Base-by-base conservation (phyloP, 2,888 invertebrate species). In the Pediacus dermestoides region DNA sequence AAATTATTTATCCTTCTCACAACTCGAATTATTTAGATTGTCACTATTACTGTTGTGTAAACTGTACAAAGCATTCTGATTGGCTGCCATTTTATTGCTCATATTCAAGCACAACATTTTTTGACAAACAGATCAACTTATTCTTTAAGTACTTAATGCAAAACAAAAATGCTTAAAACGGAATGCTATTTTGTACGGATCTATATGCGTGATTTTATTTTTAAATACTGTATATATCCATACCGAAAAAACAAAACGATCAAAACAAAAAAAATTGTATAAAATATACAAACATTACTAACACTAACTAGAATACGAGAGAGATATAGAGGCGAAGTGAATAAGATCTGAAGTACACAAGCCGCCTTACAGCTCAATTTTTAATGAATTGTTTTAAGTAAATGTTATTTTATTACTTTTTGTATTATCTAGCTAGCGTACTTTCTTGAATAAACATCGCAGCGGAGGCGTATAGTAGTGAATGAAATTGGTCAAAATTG, bases 121-220 rank as follows among this genome's bases (percentile, higher is more conserved):
- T n/a, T n/a, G 33, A 34, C 46, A 42, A 39, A 38, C 45, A 46
- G 39, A 44, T 41, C 37, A 36, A 37, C 39, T 13, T 10, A 32
- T 26, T 16, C 23, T 15, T 34, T 42, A 42, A 42, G 42, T 42
- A 42, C 37, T 28, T n/a, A 48, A 46, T 41, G 34, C 30, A 32
- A 45, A 41, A 46, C 38, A 46, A 50, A 44, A 50, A 48, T 41
- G 44, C 41, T 32, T 18, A 44, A 45, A 45, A 49, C 55, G 60
- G 60, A 60, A 60, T 60, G 60, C 55, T 46, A 53, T 52, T 48
- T 57, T 58, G 57, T 60, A 58, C 56, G 53, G 53, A 38, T 9
- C 28, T 28, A 25, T 50, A 53, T 52, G 53, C 52, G 56, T 50
- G 53, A 46, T 49, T 50, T 44, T 36, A 42, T 42, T n/a, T n/a